phyloP scores from a whole-genome alignment of 2,888 invertebrate genomes.

The Drosophila histrio region DNA sequence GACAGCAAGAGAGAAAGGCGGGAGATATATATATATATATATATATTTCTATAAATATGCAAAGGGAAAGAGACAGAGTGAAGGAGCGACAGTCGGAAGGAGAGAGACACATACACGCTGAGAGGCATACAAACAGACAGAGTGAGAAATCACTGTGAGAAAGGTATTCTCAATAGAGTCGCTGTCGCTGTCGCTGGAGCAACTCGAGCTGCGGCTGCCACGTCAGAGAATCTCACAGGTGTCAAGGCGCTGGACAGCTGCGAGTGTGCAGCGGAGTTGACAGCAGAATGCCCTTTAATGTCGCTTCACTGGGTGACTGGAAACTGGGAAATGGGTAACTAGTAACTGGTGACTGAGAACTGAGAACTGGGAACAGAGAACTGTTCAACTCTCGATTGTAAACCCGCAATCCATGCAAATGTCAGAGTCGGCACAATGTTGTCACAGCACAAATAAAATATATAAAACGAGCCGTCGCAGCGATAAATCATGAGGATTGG shows the following conservation, averaged over 20 bases:
- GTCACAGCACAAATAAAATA: slow-evolving; percentile 75
- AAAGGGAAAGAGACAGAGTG: neutral
- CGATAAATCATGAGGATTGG: slow-evolving; percentile 70
- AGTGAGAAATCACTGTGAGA: neutral
- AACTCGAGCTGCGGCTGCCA: slow-evolving; percentile 11
- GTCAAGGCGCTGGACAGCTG: slow-evolving; percentile 68
- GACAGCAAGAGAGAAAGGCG: neutral
- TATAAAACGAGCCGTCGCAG: slow-evolving; percentile 68
- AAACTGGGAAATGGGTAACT: neutral
- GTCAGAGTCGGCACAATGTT: slow-evolving; percentile 64
- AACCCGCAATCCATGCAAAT: slow-evolving; percentile 50
- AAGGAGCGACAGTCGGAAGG: neutral
- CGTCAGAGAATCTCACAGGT: slow-evolving; percentile 69
- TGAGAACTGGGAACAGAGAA: neutral
- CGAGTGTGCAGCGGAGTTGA: slow-evolving; percentile 71
- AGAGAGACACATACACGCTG: neutral
- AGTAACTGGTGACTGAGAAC: neutral
- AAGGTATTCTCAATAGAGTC: slow-evolving; percentile 41
- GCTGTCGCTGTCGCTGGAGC: slow-evolving; percentile 15
- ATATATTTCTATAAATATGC: too few relatives aligned
- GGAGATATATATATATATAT: too few relatives aligned
- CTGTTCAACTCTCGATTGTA: slow-evolving; percentile 24
- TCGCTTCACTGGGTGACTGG: slow-evolving; percentile 51
- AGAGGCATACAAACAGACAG: neutral
- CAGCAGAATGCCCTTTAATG: slow-evolving; percentile 83